Evolutionary conservation across 1,140 invertebrate species (phyloP), one percentile per base, ranked within the genome.

Genomic region (Drosophila nigrodunni): DNA sequence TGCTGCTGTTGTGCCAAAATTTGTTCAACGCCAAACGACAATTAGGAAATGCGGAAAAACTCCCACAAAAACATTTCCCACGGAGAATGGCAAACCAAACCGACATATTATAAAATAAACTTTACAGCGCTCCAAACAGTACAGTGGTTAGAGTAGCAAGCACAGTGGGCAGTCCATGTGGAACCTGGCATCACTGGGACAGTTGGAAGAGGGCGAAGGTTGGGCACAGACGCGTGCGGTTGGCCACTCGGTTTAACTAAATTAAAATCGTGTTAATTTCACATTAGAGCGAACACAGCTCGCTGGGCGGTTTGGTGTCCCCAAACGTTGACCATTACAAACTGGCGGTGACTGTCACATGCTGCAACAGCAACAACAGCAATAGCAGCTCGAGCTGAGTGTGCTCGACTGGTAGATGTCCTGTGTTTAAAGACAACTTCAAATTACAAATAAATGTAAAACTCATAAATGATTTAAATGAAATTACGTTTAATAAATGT

Each of bases 181-280:
- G 54, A 25, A 18, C n/a, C 11, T 5, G 25, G 41, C 11, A 41
- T n/a, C 49, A 21, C 62, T 13, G 15, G 11, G 25, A 13, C n/a
- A 18, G 52, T 47, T 52, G 73, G 6, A 30, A 30, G 25, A 6
- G 25, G 1, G 25, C 6, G 25, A 6, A 6, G 25, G 25, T 30
- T 6, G 21, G 15, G 9, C 13, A 13, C 18, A 18, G 52, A 46
- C 59, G 78, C 64, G 52, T 64, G 71, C 54, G 82, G 83, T 82
- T 88, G 79, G 80, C 85, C 85, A 87, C 85, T 83, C 80, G 83
- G 83, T 88, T 87, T 88, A 87, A 87, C 83, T 87, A 87, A 87
- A 87, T 88, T 88, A 88, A 88, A 88, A 88, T 88, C 85, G 85
- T 89, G 85, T 89, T 89, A 89, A 89, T 89, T 89, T 89, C 85